These are phyloP conservation scores for Dasyornis broadbenti DNA, from an alignment of 2,113 vertebrate species.

Conservation along the genomic window DNA sequence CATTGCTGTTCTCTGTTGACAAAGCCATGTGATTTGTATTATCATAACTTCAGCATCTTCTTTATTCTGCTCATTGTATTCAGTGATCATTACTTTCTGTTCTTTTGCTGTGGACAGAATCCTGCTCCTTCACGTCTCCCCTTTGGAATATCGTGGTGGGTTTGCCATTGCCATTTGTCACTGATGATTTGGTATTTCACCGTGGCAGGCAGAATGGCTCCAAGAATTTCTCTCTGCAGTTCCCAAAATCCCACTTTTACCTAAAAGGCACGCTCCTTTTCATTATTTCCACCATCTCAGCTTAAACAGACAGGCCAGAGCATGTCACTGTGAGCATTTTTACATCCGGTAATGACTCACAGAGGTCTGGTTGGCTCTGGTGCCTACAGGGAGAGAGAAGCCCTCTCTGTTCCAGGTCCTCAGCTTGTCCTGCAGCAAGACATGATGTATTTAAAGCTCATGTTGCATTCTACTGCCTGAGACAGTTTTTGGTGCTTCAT, in stretches of 20 bases:
- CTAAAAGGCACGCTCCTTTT: not conserved
- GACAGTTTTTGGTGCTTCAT: not conserved
- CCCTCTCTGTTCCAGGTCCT: not conserved
- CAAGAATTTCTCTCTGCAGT: not conserved
- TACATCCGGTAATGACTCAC: accelerated
- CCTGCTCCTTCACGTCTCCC: not conserved
- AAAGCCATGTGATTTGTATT: not conserved
- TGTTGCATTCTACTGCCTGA: not conserved
- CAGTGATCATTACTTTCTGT: not conserved
- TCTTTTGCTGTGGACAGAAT: not conserved
- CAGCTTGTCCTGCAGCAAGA: not conserved
- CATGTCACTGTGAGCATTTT: not conserved
- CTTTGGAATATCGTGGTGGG: not conserved
- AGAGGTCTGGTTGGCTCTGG: not conserved
- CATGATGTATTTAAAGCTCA: not conserved
- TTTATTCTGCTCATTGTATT: not conserved
- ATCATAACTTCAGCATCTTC: not conserved
- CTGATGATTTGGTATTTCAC: not conserved
- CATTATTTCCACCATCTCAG: not conserved
- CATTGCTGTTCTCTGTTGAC: not conserved
- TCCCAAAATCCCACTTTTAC: not conserved
- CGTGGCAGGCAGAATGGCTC: not conserved
- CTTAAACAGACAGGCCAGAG: not conserved
- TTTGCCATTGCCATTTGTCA: not conserved
- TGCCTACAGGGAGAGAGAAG: not conserved